Base-by-base conservation (phyloP, 2,113 vertebrate genomes). In the Apaloderma vittatum region DNA sequence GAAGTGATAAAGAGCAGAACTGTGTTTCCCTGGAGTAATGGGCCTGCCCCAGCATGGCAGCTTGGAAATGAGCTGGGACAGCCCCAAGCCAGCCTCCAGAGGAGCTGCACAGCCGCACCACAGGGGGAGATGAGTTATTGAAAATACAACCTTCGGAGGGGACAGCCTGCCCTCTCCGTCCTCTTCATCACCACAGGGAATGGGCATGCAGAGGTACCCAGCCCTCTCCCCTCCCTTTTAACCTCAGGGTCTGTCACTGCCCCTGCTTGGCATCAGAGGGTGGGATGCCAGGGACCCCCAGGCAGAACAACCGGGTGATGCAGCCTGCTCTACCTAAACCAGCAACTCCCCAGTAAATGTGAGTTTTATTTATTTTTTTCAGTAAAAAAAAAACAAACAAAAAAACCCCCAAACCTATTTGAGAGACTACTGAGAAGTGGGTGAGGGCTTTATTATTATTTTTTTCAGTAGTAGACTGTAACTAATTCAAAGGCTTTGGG, bases 121-220 rank as follows among this genome's bases (percentile, higher is more conserved):
- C 1, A 8, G 11, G 15, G 24, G 0, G 22, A 27, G 12, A 7
- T 2, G 5, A 2, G 14, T 7, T 26, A 22, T 29, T 11, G 9
- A 37, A 36, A 30, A 45, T 7, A 11, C 1, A 32, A 27, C 8
- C 43, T 55, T 45, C 27, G 17, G 32, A 27, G 51, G 34, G 49
- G 27, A 8, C 36, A 23, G 2, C 18, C 2, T 7, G 23, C 12
- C 20, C 45, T 45, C 18, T 49, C 19, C 70, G 37, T 68, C 40
- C n/a, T 4, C 6, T 8, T 32, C 75, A 5, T 8, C 19, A 6
- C 32, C 27, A 11, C 62, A 34, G 3, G 1, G 6, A 4, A 18
- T 1, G 34, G 75, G 29, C 37, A 30, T 24, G 8, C 54, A 16
- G 40, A 32, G 46, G 4, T 2, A 8, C 12, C 43, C 36, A 34